Conservation (phyloP, 2,888 invertebrate species). For the Ecliptopera silaceata region DNA sequence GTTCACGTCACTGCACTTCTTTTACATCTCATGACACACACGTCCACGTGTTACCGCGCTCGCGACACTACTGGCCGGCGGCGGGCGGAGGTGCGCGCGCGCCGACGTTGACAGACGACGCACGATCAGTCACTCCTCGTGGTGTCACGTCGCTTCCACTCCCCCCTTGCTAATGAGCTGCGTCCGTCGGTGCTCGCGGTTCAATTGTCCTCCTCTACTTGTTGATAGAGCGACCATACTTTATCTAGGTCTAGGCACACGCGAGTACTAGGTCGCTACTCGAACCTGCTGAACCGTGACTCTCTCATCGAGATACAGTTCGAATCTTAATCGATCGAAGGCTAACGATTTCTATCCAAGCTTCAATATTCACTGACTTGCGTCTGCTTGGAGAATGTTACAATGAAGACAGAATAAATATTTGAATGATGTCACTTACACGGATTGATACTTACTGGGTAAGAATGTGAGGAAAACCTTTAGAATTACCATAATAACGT, state of each 20-base stretch:
- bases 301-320: not conserved
- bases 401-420: not conserved
- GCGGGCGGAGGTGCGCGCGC: constrained; percentile 71
- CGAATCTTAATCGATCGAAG: not conserved
- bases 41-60: constrained; percentile 75
- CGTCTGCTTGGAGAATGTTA: not conserved
- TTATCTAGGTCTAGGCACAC: constrained; percentile 5
- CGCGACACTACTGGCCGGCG: constrained; percentile 65
- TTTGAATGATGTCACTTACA: not conserved
- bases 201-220: constrained; percentile 32
- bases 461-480: constrained; percentile 7
- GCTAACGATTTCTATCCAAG: not conserved
- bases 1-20: constrained; percentile 59
- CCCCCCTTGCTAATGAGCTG: constrained; percentile 69
- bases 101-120: constrained; percentile 62
- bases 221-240: constrained; percentile 19
- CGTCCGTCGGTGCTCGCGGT: constrained; percentile 54
- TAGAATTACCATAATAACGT: not conserved
- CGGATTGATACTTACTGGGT: not conserved
- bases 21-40: constrained; percentile 62
- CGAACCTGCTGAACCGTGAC: not conserved
- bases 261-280: not conserved
- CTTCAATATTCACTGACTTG: not conserved
- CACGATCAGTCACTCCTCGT: constrained; percentile 76
- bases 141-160: constrained; percentile 60